Base-by-base conservation (phyloP, 2,888 invertebrate species). In the Eupithecia vulgata region DNA sequence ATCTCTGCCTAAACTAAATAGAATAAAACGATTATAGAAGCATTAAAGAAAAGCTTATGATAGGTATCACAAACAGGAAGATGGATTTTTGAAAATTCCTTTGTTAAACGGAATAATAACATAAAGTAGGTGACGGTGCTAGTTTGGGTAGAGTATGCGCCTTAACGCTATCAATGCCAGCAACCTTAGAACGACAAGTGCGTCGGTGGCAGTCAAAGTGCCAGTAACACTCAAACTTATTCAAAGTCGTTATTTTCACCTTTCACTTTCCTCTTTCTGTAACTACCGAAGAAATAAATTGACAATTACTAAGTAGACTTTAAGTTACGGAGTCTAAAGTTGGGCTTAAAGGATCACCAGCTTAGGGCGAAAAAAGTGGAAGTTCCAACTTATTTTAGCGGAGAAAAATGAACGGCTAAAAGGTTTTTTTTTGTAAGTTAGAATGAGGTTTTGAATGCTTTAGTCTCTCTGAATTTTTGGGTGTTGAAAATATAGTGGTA, bases 241-340 rank as follows among this genome's bases (percentile, higher is more conserved):
- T 12, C 8, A 64, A 61, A 17, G 8, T 61, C 61, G 3, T 34
- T 34, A 34, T 61, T 61, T 25, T 34, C 61, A 61, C 35, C 17
- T 21, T 30, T 30, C 4, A 62, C 37, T 12, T 37, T 12, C 35
- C n/a, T 35, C 35, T 17, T 62, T 61, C 17, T 61, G 61, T 25
- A 35, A 62, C 68, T 61, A 64, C 62, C 21, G 13, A 30, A 40
- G 61, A 69, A 74, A 71, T 71, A 69, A 71, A 74, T 71, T 74
- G 71, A 25, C 74, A 71, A 69, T 71, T 74, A 74, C 66, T 34
- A 52, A 59, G 52, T 48, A 34, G 48, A 10, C 42, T 67, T 25
- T 57, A 66, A 67, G 68, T 25, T 57, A 57, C 57, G 12, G 21
- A 40, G 52, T 68, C 65, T 64, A 45, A 57, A 74, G 71, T 64